phyloP scores from a whole-genome alignment of 92 coral and sea anemone genomes.

The Phenganax stokvisi region DNA sequence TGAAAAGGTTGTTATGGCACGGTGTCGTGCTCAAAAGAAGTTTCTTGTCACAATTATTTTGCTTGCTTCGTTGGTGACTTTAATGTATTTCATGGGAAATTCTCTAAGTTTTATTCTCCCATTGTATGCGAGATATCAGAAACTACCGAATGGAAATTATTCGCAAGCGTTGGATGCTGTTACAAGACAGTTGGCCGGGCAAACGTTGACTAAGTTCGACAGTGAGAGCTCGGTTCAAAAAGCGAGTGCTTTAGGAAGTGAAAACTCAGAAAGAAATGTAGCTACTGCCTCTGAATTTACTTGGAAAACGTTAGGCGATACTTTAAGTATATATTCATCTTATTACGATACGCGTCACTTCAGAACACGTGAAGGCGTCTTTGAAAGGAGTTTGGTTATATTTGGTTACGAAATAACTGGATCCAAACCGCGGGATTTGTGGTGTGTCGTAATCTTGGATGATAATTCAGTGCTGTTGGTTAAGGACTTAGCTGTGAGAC shows the following conservation, averaged over 20 bases:
- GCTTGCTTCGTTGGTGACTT: too few species aligned
- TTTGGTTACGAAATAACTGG: conserved; percentile 16
- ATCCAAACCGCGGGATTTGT: not conserved
- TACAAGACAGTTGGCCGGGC: too few species aligned
- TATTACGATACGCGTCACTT: conserved; percentile 1
- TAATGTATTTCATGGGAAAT: too few species aligned
- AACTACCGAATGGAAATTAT: too few species aligned
- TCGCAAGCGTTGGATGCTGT: too few species aligned
- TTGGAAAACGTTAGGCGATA: conserved; percentile 13
- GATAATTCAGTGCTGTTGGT: not conserved
- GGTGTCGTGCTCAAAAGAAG: too few species aligned
- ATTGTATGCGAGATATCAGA: too few species aligned
- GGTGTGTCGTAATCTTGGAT: conserved; percentile 12
- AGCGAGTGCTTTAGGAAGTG: not conserved
- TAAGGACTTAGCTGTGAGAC: not conserved
- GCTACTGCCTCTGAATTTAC: not conserved
- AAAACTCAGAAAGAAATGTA: not conserved
- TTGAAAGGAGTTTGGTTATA: not conserved
- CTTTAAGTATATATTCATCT: not conserved
- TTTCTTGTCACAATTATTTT: too few species aligned
- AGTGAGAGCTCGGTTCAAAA: not conserved
- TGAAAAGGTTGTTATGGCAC: too few species aligned
- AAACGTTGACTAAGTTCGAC: too few species aligned
- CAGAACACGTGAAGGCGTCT: not conserved
- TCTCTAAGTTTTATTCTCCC: too few species aligned